Evolutionary conservation across 2,888 invertebrate genomes (phyloP), one percentile per base, ranked within the genome.

Genomic region (Campaea margaritaria): DNA sequence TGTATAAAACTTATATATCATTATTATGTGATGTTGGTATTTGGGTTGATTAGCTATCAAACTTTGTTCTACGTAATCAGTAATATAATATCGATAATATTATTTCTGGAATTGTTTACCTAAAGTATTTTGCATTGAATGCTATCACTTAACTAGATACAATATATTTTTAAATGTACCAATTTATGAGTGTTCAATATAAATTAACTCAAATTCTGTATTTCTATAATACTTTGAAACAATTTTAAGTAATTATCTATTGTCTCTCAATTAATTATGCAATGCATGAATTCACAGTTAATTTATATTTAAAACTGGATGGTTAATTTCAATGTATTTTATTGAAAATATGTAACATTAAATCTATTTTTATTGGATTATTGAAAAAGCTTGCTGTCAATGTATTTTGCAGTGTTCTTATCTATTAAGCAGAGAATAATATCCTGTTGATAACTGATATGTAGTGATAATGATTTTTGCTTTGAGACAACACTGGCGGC

Each of bases 371-470:
- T 21, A 21, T 5, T 21, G 21, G 21, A 21, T 21, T 21, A 41
- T 39, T 49, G 53, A 48, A 54, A 41, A 54, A 38, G 34, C 44
- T 49, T 45, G 12, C 10, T 41, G 34, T 58, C 38, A 52, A 52
- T 43, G 27, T 48, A 16, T 46, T 41, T 42, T 31, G 45, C 44
- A 60, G 13, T 56, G 34, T 51, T 31, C 61, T 56, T 60, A 55
- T 56, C 51, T 51, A 16, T 27, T 46, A 42, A 50, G 45, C 44
- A 51, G 11, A 39, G 31, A 34, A 46, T 15, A 31, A 13, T 53
- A 45, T 50, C 54, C 46, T 47, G 54, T 41, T 59, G 54, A 55
- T 60, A 60, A 51, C 46, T 38, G 55, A 34, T 60, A 49, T 21
- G 47, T 46, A 50, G 55, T 55, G 55, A 60, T 61, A 46, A 47